phyloP scores from a whole-genome alignment of 2,888 invertebrate species.

The Aelia acuminata region DNA sequence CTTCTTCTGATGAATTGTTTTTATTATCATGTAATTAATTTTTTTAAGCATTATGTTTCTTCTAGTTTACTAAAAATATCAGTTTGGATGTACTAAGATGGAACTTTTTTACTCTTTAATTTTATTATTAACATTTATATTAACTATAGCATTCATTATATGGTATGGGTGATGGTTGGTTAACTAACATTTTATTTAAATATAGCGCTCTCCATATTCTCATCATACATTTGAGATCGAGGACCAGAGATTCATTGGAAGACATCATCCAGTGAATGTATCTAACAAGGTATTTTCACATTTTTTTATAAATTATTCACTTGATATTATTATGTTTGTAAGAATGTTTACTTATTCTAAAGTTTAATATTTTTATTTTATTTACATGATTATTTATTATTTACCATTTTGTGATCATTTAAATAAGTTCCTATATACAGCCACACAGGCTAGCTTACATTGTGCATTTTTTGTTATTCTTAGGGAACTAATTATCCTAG shows the following conservation, averaged over 20 bases:
- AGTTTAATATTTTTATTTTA: too few species aligned
- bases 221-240: conserved; percentile 66
- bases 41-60: background rate
- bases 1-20: background rate
- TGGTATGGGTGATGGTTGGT: conserved; percentile 21
- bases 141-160: background rate
- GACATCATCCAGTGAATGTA: conserved; percentile 64
- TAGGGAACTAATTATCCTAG: too few species aligned
- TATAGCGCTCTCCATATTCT: conserved; percentile 64
- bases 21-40: background rate
- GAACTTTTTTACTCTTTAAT: background rate
- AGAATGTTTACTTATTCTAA: too few species aligned
- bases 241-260: conserved; percentile 65
- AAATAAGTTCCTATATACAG: too few species aligned
- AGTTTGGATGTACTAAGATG: background rate
- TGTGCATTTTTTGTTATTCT: too few species aligned
- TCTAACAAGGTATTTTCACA: conserved; percentile 65
- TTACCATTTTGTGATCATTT: too few species aligned
- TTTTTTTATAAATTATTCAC: background rate
- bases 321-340: too few species aligned
- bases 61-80: background rate
- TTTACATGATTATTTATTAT: too few species aligned
- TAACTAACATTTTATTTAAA: conserved; percentile 58
- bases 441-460: too few species aligned
- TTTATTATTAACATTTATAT: conserved; percentile 10